These are phyloP conservation scores for Lasioglossum morio DNA, from an alignment of 2,888 invertebrate species.

Conservation along the genomic window DNA sequence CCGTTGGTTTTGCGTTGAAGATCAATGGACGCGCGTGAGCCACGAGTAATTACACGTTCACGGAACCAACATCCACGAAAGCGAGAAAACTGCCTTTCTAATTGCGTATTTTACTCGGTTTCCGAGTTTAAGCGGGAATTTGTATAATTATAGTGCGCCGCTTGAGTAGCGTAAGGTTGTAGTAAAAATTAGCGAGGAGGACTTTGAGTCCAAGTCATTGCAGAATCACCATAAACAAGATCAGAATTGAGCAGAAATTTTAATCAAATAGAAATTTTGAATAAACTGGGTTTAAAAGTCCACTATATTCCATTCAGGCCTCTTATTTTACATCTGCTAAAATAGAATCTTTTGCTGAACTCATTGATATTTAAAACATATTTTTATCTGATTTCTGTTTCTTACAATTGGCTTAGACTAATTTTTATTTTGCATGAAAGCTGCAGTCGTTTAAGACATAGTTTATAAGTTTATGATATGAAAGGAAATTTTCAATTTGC, in stretches of 20 bases:
- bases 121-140: background rate
- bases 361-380: too few relatives aligned
- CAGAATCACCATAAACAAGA: background rate
- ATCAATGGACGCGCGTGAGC: conserved; percentile 51
- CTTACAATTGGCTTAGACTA: too few relatives aligned
- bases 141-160: background rate
- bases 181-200: background rate
- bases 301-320: too few relatives aligned
- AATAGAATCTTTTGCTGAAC: too few relatives aligned
- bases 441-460: too few relatives aligned
- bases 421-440: too few relatives aligned
- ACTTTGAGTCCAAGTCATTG: background rate
- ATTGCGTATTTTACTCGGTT: background rate
- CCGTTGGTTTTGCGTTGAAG: conserved; percentile 46
- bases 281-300: too few relatives aligned
- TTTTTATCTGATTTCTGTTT: too few relatives aligned
- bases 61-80: conserved; percentile 21
- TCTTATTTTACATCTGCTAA: too few relatives aligned
- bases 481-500: conserved; percentile 24
- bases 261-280: too few relatives aligned
- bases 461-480: too few relatives aligned
- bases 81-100: conserved; percentile 3
- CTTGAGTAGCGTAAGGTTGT: background rate
- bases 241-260: too few relatives aligned
- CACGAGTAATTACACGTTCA: conserved; percentile 28